Percentiles rank a stretch among this genome's conserved stretches.
phyloP scores from a whole-genome alignment of 2,797 vertebrate genomes.

The Calcarius lapponicus region DNA sequence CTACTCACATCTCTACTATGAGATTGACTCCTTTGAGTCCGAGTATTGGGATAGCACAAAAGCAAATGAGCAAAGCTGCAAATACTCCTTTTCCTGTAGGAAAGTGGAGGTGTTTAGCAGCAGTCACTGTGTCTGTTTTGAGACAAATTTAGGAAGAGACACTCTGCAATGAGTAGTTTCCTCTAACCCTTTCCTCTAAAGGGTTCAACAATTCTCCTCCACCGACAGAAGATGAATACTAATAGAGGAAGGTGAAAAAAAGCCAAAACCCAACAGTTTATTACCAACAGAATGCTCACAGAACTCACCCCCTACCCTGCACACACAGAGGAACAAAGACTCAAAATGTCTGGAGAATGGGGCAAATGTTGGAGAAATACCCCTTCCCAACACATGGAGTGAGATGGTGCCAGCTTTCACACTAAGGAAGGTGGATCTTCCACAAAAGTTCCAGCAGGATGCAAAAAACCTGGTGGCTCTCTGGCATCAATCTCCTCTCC shows the following conservation, averaged over 20 bases:
- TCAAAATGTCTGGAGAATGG: neutral
- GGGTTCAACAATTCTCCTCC: neutral
- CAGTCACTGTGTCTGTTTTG: neutral
- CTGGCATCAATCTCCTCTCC: neutral
- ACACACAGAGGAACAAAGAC: neutral
- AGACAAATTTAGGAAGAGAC: neutral
- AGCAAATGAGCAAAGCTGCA: neutral
- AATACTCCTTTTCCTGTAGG: neutral
- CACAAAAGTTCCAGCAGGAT: neutral
- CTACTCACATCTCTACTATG: neutral
- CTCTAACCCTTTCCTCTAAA: neutral
- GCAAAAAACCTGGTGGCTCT: neutral
- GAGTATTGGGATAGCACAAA: rapidly evolving
- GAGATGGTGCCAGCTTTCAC: rapidly evolving
- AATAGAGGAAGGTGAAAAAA: neutral
- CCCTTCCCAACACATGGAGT: neutral
- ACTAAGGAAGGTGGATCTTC: neutral
- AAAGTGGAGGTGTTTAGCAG: neutral
- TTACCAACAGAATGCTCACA: neutral
- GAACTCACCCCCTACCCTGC: neutral
- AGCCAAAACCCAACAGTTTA: neutral
- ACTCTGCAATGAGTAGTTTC: neutral
- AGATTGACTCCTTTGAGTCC: neutral
- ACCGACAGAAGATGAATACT: neutral
- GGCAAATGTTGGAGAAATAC: neutral